These are phyloP conservation scores for Athetis lepigone DNA, from an alignment of 2,888 invertebrate species.

Conservation along the genomic window DNA sequence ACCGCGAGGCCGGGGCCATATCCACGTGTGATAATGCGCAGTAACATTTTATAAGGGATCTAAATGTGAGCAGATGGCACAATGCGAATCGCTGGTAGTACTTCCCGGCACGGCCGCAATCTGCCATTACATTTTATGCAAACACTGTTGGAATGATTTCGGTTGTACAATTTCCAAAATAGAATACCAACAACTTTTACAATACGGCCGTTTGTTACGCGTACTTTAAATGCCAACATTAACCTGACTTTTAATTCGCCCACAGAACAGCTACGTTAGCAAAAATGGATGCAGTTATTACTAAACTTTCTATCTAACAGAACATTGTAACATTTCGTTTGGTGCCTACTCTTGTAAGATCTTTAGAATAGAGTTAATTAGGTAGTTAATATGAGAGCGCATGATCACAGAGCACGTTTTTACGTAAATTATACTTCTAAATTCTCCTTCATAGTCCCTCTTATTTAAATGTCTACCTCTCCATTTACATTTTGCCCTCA, in stretches of 20 bases:
- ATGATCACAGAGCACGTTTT: conserved; percentile 43
- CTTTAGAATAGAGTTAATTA: conserved; percentile 39
- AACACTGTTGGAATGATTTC: conserved; percentile 84
- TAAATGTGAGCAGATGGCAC: conserved; percentile 89
- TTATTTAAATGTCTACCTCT: conserved; percentile 56
- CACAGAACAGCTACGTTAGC: conserved; percentile 50
- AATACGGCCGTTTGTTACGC: conserved; percentile 48
- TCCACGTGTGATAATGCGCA: conserved; percentile 89
- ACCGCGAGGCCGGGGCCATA: conserved; percentile 81
- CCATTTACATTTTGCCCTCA: conserved; percentile 54
- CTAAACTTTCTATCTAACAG: conserved; percentile 17
- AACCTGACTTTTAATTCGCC: conserved; percentile 49
- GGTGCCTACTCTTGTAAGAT: not conserved
- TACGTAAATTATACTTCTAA: conserved; percentile 57
- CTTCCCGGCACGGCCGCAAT: conserved; percentile 85
- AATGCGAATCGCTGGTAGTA: conserved; percentile 85
- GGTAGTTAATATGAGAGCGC: conserved; percentile 40
- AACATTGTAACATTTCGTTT: conserved; percentile 15
- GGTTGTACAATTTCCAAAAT: conserved; percentile 78
- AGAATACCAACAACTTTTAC: conserved; percentile 63
- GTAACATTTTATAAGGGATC: conserved; percentile 90
- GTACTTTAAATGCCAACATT: conserved; percentile 48
- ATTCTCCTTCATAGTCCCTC: conserved; percentile 47
- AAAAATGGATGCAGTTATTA: conserved; percentile 38
- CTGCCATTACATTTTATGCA: conserved; percentile 89